phyloP scores from a whole-genome alignment of 1,140 invertebrate species.

The Brachionus angularis region DNA sequence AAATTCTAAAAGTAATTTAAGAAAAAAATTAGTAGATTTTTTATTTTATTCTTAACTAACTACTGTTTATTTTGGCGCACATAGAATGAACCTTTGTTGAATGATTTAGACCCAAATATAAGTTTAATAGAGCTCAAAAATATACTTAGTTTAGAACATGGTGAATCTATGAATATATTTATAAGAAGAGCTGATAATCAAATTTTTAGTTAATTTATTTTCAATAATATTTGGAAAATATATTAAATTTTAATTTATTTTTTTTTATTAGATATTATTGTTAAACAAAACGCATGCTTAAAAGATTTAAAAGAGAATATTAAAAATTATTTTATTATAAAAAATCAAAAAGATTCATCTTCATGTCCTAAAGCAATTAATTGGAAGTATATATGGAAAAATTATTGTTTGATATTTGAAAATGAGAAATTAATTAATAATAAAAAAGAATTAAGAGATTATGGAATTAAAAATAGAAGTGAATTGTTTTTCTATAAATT shows the following conservation, averaged over 20 bases:
- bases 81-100: slow-evolving; percentile 13
- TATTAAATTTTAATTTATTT: not conserved
- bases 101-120: slow-evolving; percentile 13
- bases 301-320: slow-evolving; percentile 23
- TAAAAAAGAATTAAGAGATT: slow-evolving; percentile 14
- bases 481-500: slow-evolving; percentile 14
- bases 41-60: no score
- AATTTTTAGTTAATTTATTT: slow-evolving; percentile 8
- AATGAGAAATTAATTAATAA: not conserved
- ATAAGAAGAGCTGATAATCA: slow-evolving; percentile 30
- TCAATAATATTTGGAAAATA: not conserved
- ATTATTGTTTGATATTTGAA: slow-evolving; percentile 38
- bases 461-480: not conserved
- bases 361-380: slow-evolving; percentile 21
- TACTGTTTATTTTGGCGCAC: no score
- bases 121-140: slow-evolving; percentile 20
- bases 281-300: slow-evolving; percentile 11
- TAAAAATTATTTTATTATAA: not conserved
- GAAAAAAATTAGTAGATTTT: not conserved
- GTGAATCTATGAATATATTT: slow-evolving; percentile 37
- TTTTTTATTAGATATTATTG: slow-evolving; percentile 13
- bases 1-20: slow-evolving; percentile 6
- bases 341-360: slow-evolving; percentile 2
- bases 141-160: slow-evolving; percentile 23
- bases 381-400: slow-evolving; percentile 39